A percentile compares a stretch with the other conserved stretches of the same genome.
Evolutionary conservation across 2,888 invertebrate species (phyloP).

Genomic region (Apotomis betuletana): DNA sequence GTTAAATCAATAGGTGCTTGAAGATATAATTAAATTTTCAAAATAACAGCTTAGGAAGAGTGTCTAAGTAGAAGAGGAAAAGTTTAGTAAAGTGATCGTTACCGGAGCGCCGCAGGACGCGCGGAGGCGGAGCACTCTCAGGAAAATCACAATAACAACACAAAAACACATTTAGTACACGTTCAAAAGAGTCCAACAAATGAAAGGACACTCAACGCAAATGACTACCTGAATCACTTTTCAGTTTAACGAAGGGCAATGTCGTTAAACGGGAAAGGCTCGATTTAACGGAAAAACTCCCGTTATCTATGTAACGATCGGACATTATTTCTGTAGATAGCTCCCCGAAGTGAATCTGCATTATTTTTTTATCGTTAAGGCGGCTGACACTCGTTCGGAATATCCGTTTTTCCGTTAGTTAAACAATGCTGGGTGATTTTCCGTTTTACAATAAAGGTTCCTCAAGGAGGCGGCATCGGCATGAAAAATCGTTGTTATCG

Average conservation of each 20-base stretch:
- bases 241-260: constrained; percentile 69
- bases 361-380: constrained; percentile 75
- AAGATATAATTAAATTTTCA: not conserved
- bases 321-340: constrained; percentile 65
- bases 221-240: constrained; percentile 78
- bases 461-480: constrained; percentile 56
- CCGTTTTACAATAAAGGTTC: constrained; percentile 64
- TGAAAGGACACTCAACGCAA: constrained; percentile 71
- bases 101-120: constrained; percentile 10
- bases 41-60: not conserved
- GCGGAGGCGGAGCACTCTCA: constrained; percentile 11
- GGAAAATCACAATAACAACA: constrained; percentile 60
- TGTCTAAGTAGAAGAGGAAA: constrained; percentile 1
- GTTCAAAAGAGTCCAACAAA: constrained; percentile 66
- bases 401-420: constrained; percentile 61
- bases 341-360: constrained; percentile 72
- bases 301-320: constrained; percentile 76
- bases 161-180: constrained; percentile 59
- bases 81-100: constrained; percentile 17
- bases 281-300: constrained; percentile 77
- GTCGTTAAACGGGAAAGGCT: constrained; percentile 69
- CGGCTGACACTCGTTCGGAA: constrained; percentile 66
- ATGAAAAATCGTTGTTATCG: constrained; percentile 74
- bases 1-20: not conserved
- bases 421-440: constrained; percentile 69